These are phyloP conservation scores for Gasterosteus aculeatus DNA, from an alignment of 2,113 vertebrate species.

Conservation along the genomic window DNA sequence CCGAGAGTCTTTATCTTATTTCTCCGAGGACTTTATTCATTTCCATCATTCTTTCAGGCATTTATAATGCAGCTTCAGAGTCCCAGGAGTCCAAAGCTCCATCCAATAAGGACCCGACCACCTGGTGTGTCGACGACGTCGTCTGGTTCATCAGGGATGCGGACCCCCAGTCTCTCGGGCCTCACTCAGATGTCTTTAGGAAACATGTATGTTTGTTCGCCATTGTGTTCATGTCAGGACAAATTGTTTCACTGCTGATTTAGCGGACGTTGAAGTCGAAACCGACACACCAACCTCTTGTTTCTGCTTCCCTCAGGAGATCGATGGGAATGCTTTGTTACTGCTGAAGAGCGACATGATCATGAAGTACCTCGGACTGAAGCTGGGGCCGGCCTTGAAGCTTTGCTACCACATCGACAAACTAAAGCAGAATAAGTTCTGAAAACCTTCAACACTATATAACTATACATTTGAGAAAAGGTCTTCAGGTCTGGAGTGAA, in stretches of 20 bases:
- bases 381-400: slow-evolving; percentile 93
- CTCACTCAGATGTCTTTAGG: slow-evolving; percentile 91
- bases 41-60: slow-evolving; percentile 60
- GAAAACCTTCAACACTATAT: slow-evolving; percentile 44
- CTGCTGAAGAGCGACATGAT: slow-evolving; percentile 95
- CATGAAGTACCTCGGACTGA: slow-evolving; percentile 97
- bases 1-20: background rate
- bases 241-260: background rate
- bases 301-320: slow-evolving; percentile 84
- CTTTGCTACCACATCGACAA: slow-evolving; percentile 97
- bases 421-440: slow-evolving; percentile 94
- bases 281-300: background rate
- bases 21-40: background rate
- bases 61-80: slow-evolving; percentile 83
- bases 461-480: slow-evolving; percentile 16
- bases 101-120: slow-evolving; percentile 87
- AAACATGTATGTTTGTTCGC: slow-evolving; percentile 85
- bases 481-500: slow-evolving; percentile 16
- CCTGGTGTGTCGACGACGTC: slow-evolving; percentile 92
- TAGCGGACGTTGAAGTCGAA: background rate
- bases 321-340: slow-evolving; percentile 93
- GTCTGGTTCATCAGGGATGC: slow-evolving; percentile 92
- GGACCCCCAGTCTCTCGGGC: slow-evolving; percentile 92
- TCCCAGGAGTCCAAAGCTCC: slow-evolving; percentile 79
- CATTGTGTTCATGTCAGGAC: background rate